These are phyloP conservation scores for Urocitellus parryii DNA, from an alignment of 2,113 vertebrate species.

Conservation along the genomic window DNA sequence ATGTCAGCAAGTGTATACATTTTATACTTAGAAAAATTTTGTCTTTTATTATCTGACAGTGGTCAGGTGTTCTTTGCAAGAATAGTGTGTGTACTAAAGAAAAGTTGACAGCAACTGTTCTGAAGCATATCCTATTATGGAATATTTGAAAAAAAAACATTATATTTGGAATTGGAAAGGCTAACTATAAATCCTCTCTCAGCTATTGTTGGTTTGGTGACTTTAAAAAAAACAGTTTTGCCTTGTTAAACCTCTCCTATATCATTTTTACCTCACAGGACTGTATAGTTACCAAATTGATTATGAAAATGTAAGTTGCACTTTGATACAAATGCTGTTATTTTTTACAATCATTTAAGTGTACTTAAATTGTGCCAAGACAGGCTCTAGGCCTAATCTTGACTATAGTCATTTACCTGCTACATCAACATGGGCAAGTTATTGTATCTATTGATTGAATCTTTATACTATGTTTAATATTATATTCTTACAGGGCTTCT, in stretches of 20 bases:
- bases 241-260: not conserved
- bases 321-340: constrained; percentile 1
- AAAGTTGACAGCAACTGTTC: not conserved
- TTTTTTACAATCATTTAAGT: not conserved
- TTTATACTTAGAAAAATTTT: not conserved
- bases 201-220: not conserved
- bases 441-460: not conserved
- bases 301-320: not conserved
- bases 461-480: not conserved
- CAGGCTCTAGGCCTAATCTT: not conserved
- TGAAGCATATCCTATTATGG: not conserved
- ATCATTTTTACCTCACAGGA: not conserved
- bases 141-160: constrained; percentile 28
- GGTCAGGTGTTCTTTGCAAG: not conserved
- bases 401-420: not conserved
- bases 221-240: not conserved
- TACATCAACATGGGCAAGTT: not conserved
- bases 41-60: not conserved
- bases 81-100: not conserved
- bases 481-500: not conserved
- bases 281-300: not conserved
- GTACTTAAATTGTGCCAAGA: not conserved
- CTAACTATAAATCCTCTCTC: not conserved
- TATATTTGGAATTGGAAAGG: not conserved
- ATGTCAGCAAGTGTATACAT: not conserved